Evolutionary conservation across 2,113 vertebrate species (phyloP).

Genomic region (Mormoops blainvillei): DNA sequence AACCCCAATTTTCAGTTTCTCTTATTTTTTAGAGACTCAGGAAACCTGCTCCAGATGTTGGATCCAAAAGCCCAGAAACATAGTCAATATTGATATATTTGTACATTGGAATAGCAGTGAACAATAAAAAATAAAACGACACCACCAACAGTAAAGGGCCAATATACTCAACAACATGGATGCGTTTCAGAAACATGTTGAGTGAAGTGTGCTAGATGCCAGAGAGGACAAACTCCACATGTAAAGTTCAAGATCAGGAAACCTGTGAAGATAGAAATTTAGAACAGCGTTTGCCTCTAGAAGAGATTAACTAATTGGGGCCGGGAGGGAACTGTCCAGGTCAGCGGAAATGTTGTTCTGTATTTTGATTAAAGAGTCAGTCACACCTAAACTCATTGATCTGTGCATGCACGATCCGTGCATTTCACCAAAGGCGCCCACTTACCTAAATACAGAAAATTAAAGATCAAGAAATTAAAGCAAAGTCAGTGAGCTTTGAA

Average conservation of each 20-base stretch:
- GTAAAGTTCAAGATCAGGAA: not conserved
- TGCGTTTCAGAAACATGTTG: not conserved
- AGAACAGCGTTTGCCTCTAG: not conserved
- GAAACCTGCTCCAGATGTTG: not conserved
- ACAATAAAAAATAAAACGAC: not conserved
- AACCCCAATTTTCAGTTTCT: not conserved
- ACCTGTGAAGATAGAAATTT: not conserved
- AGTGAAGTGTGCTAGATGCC: not conserved
- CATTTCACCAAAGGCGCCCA: not conserved
- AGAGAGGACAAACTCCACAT: not conserved
- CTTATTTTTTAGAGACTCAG: not conserved
- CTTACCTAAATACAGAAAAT: not conserved
- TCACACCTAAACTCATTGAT: not conserved
- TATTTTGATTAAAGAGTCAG: not conserved
- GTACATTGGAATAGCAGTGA: not conserved
- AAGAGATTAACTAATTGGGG: not conserved
- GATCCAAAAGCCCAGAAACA: not conserved
- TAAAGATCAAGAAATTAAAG: not conserved
- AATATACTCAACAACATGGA: not conserved
- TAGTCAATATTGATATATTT: not conserved
- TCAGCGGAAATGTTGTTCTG: not conserved
- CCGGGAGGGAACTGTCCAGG: not conserved
- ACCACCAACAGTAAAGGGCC: not conserved
- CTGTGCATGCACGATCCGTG: not conserved
- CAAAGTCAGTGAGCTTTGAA: not conserved